Percentiles rank a stretch among this genome's conserved stretches.
These are phyloP conservation scores for Melieria crassipennis DNA, from an alignment of 2,888 invertebrate species.

Conservation along the genomic window DNA sequence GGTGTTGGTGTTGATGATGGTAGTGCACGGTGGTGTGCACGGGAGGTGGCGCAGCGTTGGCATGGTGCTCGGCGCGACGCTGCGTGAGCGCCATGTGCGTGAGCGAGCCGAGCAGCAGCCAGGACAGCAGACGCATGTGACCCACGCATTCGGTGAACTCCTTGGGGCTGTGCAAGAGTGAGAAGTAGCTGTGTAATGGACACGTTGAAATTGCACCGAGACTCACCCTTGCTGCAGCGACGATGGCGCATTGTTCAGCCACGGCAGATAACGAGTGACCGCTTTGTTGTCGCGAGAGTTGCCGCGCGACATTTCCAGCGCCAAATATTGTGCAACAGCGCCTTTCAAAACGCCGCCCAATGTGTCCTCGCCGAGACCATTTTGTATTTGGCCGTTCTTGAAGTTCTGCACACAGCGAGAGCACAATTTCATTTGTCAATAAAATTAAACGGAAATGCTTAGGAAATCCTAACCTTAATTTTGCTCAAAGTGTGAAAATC, in stretches of 20 bases:
- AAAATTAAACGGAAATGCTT: not conserved
- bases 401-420: constrained; percentile 51
- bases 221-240: constrained; percentile 82
- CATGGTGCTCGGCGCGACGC: constrained; percentile 48
- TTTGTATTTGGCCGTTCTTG: constrained; percentile 71
- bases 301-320: constrained; percentile 91
- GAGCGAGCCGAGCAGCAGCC: constrained; percentile 95
- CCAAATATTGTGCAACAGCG: constrained; percentile 91
- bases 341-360: constrained; percentile 96
- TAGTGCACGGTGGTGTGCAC: constrained; percentile 47
- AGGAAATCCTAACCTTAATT: constrained; percentile 79
- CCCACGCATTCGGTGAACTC: constrained; percentile 96
- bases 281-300: constrained; percentile 85
- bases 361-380: constrained; percentile 92
- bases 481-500: constrained; percentile 97
- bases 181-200: not conserved
- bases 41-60: constrained; percentile 28
- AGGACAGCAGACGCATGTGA: constrained; percentile 93
- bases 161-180: constrained; percentile 73
- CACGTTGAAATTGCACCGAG: not conserved
- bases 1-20: constrained; percentile 47
- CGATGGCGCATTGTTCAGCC: constrained; percentile 86
- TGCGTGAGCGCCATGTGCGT: constrained; percentile 80
- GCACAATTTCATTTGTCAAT: not conserved
- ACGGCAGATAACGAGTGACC: constrained; percentile 84